Percentiles rank a stretch among this genome's conserved stretches.
Evolutionary conservation across 2,888 invertebrate genomes (phyloP).

Genomic region (Rhaphigaster nebulosa): DNA sequence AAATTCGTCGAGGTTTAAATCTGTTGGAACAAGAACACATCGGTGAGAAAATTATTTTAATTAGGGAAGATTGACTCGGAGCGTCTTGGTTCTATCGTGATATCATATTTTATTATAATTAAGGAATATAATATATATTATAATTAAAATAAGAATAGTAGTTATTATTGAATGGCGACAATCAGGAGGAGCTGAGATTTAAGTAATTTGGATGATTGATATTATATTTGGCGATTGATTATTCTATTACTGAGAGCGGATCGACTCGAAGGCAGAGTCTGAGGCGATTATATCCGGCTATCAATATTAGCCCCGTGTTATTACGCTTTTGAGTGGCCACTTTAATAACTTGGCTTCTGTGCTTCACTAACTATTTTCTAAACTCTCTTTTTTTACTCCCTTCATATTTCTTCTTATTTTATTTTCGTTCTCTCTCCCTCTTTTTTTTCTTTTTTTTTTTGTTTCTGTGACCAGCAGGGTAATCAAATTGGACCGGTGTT

Average conservation of each 20-base stretch:
- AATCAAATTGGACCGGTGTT: constrained; percentile 48
- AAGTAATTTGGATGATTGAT: constrained; percentile 22
- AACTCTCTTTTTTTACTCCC: constrained; percentile 27
- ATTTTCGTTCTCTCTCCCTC: constrained; percentile 1
- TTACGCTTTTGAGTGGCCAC: constrained; percentile 53
- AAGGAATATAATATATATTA: too few relatives aligned
- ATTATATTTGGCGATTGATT: constrained; percentile 32
- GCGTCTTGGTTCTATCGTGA: neutral
- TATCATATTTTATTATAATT: neutral
- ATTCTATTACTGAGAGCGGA: neutral
- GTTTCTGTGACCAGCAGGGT: constrained; percentile 12
- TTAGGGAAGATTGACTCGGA: neutral
- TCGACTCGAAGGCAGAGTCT: neutral
- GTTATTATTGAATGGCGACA: neutral
- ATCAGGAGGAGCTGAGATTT: neutral
- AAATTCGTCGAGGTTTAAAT: neutral
- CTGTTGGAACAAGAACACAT: neutral
- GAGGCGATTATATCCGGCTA: constrained; percentile 43
- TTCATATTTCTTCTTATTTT: constrained; percentile 46
- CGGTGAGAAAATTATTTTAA: neutral
- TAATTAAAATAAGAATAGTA: neutral
- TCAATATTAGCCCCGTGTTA: constrained; percentile 58
- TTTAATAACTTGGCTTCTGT: constrained; percentile 57
- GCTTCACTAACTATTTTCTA: constrained; percentile 38
- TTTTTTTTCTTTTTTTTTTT: neutral